Evolutionary conservation across 2,797 vertebrate genomes (phyloP), one percentile per base, ranked within the genome.

Genomic region (Acipenser ruthenus): DNA sequence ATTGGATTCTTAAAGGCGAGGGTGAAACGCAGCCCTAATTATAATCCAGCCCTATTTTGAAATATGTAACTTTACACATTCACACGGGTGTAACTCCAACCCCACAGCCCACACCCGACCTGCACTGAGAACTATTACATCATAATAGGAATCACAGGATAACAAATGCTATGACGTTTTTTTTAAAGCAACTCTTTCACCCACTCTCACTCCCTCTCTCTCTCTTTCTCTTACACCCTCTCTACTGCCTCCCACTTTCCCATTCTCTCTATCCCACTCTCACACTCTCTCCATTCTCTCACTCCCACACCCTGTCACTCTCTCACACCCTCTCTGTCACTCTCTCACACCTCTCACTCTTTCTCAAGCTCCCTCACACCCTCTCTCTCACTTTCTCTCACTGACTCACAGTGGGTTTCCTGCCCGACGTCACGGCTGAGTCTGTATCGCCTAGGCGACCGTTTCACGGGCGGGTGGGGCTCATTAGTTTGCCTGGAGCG

Each of bases 141-240:
- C 77, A 77, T 49, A 58, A 80, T 70, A 81, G 81, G 73, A 82
- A 73, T 82, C 76, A 72, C 73, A 69, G 72, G 73, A 60, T 73
- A 69, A 62, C n/a, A n/a, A n/a, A n/a, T n/a, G n/a, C n/a, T n/a
- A 12, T 5, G n/a, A n/a, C n/a, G n/a, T 63, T n/a, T n/a, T n/a
- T n/a, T n/a, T n/a, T n/a, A n/a, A n/a, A n/a, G n/a, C n/a, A n/a
- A n/a, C n/a, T n/a, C n/a, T n/a, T n/a, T n/a, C n/a, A n/a, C n/a
- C n/a, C n/a, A 11, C 52, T 61, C 60, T 62, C 37, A 53, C 37
- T 52, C n/a, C 12, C 48, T 64, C 69, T 73, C 63, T 74, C 73
- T 67, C 23, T 37, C 4, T 23, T 3, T 23, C 23, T 23, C 23
- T 23, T 23, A 37, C 4, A 37, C 23, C 23, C 6, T 50, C 3